Evolutionary conservation across 1,140 invertebrate species (phyloP), one percentile per base, ranked within the genome.

Genomic region (Thaumatotibia leucotreta): DNA sequence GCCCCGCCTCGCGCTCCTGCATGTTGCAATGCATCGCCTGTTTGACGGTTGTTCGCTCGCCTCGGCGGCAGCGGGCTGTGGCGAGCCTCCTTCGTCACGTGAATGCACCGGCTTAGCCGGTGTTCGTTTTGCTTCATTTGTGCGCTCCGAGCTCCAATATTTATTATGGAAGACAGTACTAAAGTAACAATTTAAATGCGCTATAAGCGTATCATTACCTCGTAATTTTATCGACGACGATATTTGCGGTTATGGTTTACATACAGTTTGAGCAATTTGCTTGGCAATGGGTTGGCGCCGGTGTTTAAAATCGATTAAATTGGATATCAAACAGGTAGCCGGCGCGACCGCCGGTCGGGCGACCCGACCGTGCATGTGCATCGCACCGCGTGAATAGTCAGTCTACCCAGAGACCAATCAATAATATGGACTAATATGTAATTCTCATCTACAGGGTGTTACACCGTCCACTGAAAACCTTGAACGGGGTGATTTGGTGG

Each of bases 1-100:
- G 82, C 77, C 79, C 78, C 78, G 82, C 70, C 76, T 77, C 82
- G 77, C 64, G 54, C 63, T 62, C 61, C 54, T 49, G 84, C 86
- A 88, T 80, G 81, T 84, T 86, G 84, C 85, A 88, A 77, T 76
- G 75, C 78, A 79, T 58, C 52, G 52, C 52, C 24, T 52, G 50
- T 52, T 58, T 58, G 52, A 58, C 52, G 24, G 52, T 58, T 58
- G 50, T 74, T 76, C 70, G 71, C 79, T 80, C 78, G 77, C 70
- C 76, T 80, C 79, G 74, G 64, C 73, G 73, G 66, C 73, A 64
- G 61, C 67, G 72, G 61, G 31, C 69, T 64, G 11, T 65, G 52
- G 73, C 74, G 70, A 79, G 67, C 68, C 65, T 72, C 70, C 64
- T 22, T 32, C 61, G 50, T 72, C 76, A 77, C 74, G 63, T 65